phyloP scores from a whole-genome alignment of 2,113 vertebrate genomes.

The Benitochromis conjunctus region DNA sequence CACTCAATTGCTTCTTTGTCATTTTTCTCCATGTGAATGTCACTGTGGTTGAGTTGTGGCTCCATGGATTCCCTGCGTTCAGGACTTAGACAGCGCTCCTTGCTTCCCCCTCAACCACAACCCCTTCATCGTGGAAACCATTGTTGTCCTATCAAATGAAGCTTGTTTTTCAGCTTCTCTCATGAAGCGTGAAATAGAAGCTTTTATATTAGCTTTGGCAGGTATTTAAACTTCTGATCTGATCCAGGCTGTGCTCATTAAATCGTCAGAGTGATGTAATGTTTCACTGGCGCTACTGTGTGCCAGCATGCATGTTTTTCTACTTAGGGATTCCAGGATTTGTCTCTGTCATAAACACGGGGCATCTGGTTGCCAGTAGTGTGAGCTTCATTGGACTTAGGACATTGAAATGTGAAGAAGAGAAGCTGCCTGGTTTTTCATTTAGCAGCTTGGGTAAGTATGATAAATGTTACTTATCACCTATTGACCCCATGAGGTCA shows the following conservation, averaged over 20 bases:
- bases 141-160: slow-evolving; percentile 47
- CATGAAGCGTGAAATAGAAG: slow-evolving; percentile 60
- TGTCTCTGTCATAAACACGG: slow-evolving; percentile 60
- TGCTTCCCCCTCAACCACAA: slow-evolving; percentile 12
- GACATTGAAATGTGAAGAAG: slow-evolving; percentile 40
- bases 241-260: slow-evolving; percentile 64
- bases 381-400: slow-evolving; percentile 43
- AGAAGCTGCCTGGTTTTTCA: slow-evolving; percentile 45
- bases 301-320: slow-evolving; percentile 68
- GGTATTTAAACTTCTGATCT: slow-evolving; percentile 62
- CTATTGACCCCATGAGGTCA: slow-evolving; percentile 66
- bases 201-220: slow-evolving; percentile 59
- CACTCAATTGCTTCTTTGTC: slow-evolving; percentile 56
- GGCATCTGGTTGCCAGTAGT: slow-evolving; percentile 60
- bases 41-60: slow-evolving; percentile 16
- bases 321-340: slow-evolving; percentile 62
- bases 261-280: slow-evolving; percentile 61
- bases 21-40: slow-evolving; percentile 30
- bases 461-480: slow-evolving; percentile 75
- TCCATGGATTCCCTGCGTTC: slow-evolving; percentile 19
- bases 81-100: neutral
- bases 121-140: slow-evolving; percentile 24
- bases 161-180: slow-evolving; percentile 49
- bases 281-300: slow-evolving; percentile 37
- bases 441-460: slow-evolving; percentile 43